These are phyloP conservation scores for Pagetopsis macropterus DNA, from an alignment of 2,797 vertebrate species.

Conservation along the genomic window DNA sequence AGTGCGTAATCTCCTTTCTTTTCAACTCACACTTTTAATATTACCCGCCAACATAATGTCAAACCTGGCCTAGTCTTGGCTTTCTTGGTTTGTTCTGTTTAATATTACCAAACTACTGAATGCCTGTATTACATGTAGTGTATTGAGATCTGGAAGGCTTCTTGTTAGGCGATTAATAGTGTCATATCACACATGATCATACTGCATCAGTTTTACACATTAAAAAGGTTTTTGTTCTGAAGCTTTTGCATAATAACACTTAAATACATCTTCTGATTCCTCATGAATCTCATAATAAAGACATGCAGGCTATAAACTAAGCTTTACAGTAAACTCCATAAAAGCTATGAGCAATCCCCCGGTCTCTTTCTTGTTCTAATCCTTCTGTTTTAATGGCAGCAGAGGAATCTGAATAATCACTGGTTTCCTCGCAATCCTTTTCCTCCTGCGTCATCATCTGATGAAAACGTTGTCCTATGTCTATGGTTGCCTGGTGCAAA, in stretches of 20 bases:
- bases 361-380: conserved; percentile 50
- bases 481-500: conserved; percentile 20
- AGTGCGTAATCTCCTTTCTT: conserved; percentile 48
- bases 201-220: not conserved
- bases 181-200: conserved; percentile 16
- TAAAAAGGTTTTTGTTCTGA: not conserved
- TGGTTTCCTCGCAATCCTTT: conserved; percentile 51
- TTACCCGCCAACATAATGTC: not conserved
- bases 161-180: not conserved
- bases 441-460: conserved; percentile 60
- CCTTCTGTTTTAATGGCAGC: conserved; percentile 59
- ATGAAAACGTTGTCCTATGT: conserved; percentile 47
- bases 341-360: conserved; percentile 46
- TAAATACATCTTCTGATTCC: conserved; percentile 41
- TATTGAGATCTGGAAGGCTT: not conserved
- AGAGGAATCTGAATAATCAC: conserved; percentile 68
- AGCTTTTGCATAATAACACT: conserved; percentile 38
- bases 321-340: conserved; percentile 55
- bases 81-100: not conserved
- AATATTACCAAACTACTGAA: not conserved
- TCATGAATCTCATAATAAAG: conserved; percentile 50
- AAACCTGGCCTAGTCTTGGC: not conserved
- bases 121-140: not conserved
- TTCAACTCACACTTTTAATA: conserved; percentile 29
- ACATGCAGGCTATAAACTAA: conserved; percentile 44